Percentiles rank a stretch among this genome's conserved stretches.
Evolutionary conservation across 2,888 invertebrate species (phyloP).

Genomic region (Alloplasta piceator): DNA sequence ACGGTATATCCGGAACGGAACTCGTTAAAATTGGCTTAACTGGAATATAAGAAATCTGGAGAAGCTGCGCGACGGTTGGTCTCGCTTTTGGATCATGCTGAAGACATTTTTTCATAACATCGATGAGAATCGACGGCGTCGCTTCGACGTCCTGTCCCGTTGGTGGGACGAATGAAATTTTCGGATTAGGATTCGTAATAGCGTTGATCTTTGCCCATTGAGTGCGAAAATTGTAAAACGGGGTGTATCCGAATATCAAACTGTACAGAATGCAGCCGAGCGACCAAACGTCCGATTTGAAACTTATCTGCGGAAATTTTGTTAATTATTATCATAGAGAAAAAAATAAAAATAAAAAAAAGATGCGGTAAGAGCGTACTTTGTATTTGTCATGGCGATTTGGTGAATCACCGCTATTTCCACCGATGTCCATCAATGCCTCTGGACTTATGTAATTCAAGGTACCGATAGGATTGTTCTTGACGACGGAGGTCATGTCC

Average conservation of each 20-base stretch:
- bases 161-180: slow-evolving; percentile 88
- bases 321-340: not conserved
- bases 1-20: slow-evolving; percentile 69
- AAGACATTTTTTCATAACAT: slow-evolving; percentile 89
- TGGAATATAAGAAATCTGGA: slow-evolving; percentile 84
- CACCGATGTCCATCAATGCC: slow-evolving; percentile 88
- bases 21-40: slow-evolving; percentile 50
- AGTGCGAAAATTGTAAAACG: slow-evolving; percentile 92
- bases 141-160: slow-evolving; percentile 81
- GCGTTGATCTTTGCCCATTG: slow-evolving; percentile 90
- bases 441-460: slow-evolving; percentile 99
- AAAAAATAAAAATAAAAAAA: not conserved
- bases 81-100: slow-evolving; percentile 89
- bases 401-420: slow-evolving; percentile 80
- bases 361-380: slow-evolving; percentile 43
- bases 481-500: slow-evolving; percentile 95
- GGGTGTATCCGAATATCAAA: slow-evolving; percentile 94
- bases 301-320: slow-evolving; percentile 88
- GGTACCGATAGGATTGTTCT: slow-evolving; percentile 93
- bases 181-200: slow-evolving; percentile 89
- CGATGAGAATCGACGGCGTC: slow-evolving; percentile 86
- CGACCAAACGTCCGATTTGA: slow-evolving; percentile 98
- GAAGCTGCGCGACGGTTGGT: slow-evolving; percentile 90
- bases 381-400: slow-evolving; percentile 76
- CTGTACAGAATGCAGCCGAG: slow-evolving; percentile 98